Evolutionary conservation across 2,888 invertebrate genomes (phyloP).

Genomic region (Pachycephus smyrnensis): DNA sequence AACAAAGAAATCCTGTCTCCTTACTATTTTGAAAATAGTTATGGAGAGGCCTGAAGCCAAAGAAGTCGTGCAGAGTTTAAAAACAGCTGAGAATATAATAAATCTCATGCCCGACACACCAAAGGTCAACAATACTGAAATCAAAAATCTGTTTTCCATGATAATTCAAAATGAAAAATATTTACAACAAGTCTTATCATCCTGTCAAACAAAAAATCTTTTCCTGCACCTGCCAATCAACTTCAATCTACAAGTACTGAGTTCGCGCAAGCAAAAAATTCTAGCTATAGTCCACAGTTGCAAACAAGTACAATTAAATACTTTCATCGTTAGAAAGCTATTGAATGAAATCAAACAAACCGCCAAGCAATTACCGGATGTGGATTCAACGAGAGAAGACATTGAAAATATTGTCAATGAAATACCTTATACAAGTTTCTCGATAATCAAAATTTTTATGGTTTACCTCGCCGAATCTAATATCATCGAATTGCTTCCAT

Average conservation of each 20-base stretch:
- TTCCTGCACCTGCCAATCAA: conserved; percentile 17
- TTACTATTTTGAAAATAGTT: conserved; percentile 15
- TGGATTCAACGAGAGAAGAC: conserved; percentile 10
- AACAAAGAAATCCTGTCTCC: conserved; percentile 18
- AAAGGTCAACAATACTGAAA: conserved; percentile 16
- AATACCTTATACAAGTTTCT: conserved; percentile 7
- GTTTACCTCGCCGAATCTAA: conserved; percentile 8
- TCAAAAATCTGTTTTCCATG: conserved; percentile 13
- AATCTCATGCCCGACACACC: conserved; percentile 21
- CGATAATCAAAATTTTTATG: no score
- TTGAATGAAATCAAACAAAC: conserved; percentile 4
- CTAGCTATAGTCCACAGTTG: no score
- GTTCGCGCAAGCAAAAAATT: no score
- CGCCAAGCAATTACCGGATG: conserved; percentile 3
- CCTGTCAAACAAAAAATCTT: conserved; percentile 8
- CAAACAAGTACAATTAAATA: no score
- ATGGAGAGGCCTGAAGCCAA: not conserved
- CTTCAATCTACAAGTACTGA: conserved; percentile 12
- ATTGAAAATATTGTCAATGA: conserved; percentile 9
- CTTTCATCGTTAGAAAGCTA: conserved; percentile 10
- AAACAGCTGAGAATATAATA: conserved; percentile 13
- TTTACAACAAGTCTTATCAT: not conserved
- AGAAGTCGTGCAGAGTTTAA: not conserved
- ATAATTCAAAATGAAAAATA: conserved; percentile 9
- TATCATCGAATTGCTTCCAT: conserved; percentile 15